phyloP scores from a whole-genome alignment of 1,140 invertebrate genomes.

The Musca domestica region DNA sequence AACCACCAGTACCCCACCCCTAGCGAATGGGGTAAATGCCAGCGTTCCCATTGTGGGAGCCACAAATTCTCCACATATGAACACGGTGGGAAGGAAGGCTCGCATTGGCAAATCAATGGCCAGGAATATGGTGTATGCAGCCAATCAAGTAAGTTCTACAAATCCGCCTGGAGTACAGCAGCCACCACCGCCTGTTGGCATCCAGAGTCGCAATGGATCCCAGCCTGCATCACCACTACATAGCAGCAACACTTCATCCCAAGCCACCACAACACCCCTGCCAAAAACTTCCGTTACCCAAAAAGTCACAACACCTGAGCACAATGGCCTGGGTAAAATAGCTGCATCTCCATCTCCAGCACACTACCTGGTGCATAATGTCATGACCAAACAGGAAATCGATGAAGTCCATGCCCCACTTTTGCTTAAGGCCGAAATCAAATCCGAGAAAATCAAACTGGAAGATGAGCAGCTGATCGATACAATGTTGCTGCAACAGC shows the following conservation, averaged over 20 bases:
- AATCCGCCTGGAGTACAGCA: not conserved
- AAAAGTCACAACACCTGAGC: not conserved
- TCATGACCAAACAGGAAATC: slow-evolving; percentile 12
- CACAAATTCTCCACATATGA: slow-evolving; percentile 28
- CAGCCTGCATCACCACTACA: slow-evolving; percentile 7
- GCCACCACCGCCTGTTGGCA: not conserved
- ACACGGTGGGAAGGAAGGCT: slow-evolving; percentile 56
- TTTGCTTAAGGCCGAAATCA: slow-evolving; percentile 52
- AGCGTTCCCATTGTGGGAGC: not conserved
- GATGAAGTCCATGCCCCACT: slow-evolving; percentile 36
- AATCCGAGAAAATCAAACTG: slow-evolving; percentile 53
- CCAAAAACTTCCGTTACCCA: not conserved
- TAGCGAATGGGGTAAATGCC: not conserved
- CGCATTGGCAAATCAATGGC: slow-evolving; percentile 70
- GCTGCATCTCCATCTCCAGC: not conserved
- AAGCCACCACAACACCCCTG: slow-evolving; percentile 6
- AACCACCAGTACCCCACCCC: slow-evolving; percentile 33
- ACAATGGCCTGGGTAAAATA: not conserved
- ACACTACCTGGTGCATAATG: not conserved
- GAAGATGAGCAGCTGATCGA: slow-evolving; percentile 53
- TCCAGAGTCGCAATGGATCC: not conserved
- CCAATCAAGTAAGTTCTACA: not conserved
- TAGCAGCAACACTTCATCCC: slow-evolving; percentile 15
- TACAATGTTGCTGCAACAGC: slow-evolving; percentile 25
- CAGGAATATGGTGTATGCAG: slow-evolving; percentile 55